Percentiles rank a stretch among this genome's conserved stretches.
phyloP scores from a whole-genome alignment of 1,140 invertebrate genomes.

The Brachionus plicatilis region DNA sequence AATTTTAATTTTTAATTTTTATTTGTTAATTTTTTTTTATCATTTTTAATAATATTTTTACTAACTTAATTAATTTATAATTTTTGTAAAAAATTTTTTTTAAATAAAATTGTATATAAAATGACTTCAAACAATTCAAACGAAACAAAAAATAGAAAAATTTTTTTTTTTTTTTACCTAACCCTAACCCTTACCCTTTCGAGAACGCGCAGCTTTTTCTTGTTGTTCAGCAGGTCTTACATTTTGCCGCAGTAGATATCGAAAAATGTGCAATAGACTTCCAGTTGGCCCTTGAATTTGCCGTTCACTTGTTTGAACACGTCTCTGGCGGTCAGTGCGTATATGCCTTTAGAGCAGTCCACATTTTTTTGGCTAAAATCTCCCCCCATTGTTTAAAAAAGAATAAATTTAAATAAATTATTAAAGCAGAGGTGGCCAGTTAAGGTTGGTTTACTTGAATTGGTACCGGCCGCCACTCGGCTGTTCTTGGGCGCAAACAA shows the following conservation, averaged over 20 bases:
- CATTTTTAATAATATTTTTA: no score
- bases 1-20: no score
- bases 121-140: no score
- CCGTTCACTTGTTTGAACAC: slow-evolving; percentile 75
- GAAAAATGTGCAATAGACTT: slow-evolving; percentile 83
- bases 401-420: slow-evolving; percentile 27
- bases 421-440: neutral
- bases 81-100: no score
- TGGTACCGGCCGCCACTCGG: neutral
- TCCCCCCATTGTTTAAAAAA: slow-evolving; percentile 56
- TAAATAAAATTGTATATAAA: no score
- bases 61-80: no score
- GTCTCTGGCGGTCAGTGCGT: slow-evolving; percentile 72
- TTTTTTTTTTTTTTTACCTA: no score
- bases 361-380: slow-evolving; percentile 56
- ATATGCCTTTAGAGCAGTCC: slow-evolving; percentile 58
- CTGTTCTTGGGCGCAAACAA: slow-evolving; percentile 26
- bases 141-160: no score
- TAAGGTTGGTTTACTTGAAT: neutral
- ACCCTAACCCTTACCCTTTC: no score
- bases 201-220: slow-evolving; percentile 83
- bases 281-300: slow-evolving; percentile 73
- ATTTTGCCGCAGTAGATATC: slow-evolving; percentile 94
- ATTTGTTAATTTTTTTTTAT: no score
- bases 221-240: slow-evolving; percentile 90